Conservation (phyloP, 2,797 vertebrate species). For the Falco biarmicus region DNA sequence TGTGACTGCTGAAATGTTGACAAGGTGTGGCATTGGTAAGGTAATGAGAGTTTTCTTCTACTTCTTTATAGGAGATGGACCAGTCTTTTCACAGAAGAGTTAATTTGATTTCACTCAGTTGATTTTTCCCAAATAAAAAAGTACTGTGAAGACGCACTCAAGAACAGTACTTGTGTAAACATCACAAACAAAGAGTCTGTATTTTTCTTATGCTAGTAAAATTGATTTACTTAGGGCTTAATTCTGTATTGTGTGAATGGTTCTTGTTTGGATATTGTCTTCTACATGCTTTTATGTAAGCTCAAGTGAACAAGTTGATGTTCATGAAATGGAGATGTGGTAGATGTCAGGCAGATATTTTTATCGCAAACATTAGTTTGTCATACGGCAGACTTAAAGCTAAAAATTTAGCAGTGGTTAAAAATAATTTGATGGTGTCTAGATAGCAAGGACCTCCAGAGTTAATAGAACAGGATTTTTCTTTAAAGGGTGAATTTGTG, state of each 20-base stretch:
- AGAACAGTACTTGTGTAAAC: not conserved
- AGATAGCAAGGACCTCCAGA: not conserved
- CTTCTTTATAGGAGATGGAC: not conserved
- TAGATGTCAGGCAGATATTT: not conserved
- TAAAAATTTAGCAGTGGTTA: not conserved
- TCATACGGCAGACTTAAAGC: not conserved
- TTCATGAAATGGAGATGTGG: not conserved
- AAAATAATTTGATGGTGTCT: not conserved
- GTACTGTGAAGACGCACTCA: not conserved
- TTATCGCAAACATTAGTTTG: not conserved
- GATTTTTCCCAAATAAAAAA: not conserved
- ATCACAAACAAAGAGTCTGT: not conserved
- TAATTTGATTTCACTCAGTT: not conserved
- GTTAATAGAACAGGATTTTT: not conserved
- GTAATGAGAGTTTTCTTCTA: slow-evolving; percentile 83
- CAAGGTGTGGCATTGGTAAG: slow-evolving; percentile 99
- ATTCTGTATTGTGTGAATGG: not conserved
- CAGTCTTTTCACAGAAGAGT: not conserved
- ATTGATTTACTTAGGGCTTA: not conserved
- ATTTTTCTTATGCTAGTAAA: not conserved
- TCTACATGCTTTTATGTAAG: not conserved
- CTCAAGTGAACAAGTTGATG: not conserved
- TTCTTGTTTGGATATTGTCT: not conserved
- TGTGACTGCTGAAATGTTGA: slow-evolving; percentile 98
- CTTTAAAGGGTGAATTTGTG: not conserved